Evolutionary conservation across 2,113 vertebrate species (phyloP).

Genomic region (Tragelaphus buxtoni): DNA sequence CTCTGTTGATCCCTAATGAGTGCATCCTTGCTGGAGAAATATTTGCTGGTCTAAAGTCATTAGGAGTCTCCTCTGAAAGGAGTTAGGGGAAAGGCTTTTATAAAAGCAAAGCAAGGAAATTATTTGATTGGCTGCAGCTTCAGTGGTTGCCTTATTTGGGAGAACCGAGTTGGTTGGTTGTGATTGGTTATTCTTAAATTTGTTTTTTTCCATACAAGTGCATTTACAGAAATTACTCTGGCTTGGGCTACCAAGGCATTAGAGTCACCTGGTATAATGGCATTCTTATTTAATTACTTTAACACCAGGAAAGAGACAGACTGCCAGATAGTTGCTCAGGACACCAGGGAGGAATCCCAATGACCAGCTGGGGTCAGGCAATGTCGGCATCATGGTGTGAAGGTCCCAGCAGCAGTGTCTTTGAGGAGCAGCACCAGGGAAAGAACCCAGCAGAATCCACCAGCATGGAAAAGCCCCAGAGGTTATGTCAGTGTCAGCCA

Average conservation of each 20-base stretch:
- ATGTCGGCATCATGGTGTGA: neutral
- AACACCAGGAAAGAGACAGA: neutral
- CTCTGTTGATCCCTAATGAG: neutral
- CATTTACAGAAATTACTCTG: neutral
- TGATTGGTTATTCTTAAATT: neutral
- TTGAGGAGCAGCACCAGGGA: neutral
- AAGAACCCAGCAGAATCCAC: too few relatives aligned
- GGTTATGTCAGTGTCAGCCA: neutral
- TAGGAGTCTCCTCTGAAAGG: neutral
- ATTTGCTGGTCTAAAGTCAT: neutral
- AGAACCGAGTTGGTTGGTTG: neutral
- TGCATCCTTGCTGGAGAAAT: neutral
- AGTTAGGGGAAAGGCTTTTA: neutral
- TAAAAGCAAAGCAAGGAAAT: neutral
- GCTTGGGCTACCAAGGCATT: neutral
- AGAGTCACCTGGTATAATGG: neutral
- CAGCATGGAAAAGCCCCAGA: neutral
- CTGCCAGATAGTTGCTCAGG: too few relatives aligned
- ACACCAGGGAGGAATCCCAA: neutral
- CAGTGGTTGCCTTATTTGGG: neutral
- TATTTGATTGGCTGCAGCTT: neutral
- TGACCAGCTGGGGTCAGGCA: fast-evolving
- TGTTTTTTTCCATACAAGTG: neutral
- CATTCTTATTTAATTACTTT: neutral
- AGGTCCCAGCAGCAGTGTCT: neutral